Conservation (phyloP, 1,140 invertebrate species). For the Temnothorax curvispinosus region DNA sequence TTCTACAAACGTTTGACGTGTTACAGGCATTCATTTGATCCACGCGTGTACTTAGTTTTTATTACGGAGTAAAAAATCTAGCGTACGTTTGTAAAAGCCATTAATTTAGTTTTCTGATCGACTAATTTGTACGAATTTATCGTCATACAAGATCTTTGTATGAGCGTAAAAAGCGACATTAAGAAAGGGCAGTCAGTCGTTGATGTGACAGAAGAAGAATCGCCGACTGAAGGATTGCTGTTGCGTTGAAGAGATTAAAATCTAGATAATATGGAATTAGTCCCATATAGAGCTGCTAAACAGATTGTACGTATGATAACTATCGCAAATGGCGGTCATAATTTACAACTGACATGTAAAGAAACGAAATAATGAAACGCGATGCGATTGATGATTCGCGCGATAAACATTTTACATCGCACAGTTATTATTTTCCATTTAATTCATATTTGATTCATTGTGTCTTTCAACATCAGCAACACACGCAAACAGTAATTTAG, state of each 20-base stretch:
- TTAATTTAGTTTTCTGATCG: background rate
- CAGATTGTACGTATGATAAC: background rate
- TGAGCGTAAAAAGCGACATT: background rate
- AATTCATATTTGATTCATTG: background rate
- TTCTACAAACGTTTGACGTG: background rate
- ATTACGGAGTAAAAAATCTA: background rate
- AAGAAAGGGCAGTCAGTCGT: background rate
- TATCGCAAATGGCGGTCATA: background rate
- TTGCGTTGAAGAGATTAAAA: background rate
- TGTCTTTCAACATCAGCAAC: background rate
- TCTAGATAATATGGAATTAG: background rate
- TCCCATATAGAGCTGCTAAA: background rate
- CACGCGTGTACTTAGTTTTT: background rate
- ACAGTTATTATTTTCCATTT: background rate
- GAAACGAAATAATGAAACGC: background rate
- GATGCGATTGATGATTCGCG: background rate
- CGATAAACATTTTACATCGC: background rate
- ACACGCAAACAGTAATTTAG: background rate
- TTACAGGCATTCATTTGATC: background rate
- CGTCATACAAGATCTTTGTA: background rate
- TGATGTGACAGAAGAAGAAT: background rate
- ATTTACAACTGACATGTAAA: background rate
- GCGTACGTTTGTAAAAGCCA: background rate
- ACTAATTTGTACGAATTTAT: background rate
- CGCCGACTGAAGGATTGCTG: background rate